These are phyloP conservation scores for Linepithema humile DNA, from an alignment of 1,140 invertebrate species.

Conservation along the genomic window DNA sequence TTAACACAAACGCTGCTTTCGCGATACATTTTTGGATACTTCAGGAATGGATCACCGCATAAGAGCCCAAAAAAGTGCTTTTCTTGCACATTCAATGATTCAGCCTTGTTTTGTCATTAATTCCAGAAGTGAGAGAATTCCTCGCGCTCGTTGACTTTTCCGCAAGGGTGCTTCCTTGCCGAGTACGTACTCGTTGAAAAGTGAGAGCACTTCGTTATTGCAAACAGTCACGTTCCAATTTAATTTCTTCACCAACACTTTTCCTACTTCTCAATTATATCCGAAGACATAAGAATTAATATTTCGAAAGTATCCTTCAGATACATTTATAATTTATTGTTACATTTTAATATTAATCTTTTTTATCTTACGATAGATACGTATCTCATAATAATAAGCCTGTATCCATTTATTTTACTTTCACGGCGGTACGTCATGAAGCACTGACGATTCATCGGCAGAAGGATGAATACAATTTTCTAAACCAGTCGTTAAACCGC, in stretches of 20 bases:
- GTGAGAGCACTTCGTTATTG: constrained; percentile 70
- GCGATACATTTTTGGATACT: neutral
- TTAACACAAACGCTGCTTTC: neutral
- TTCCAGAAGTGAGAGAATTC: neutral
- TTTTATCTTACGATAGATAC: neutral
- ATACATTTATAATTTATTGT: neutral
- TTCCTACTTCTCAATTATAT: neutral
- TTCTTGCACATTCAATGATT: constrained; percentile 73
- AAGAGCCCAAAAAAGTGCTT: constrained; percentile 35
- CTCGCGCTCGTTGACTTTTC: constrained; percentile 66
- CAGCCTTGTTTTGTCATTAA: constrained; percentile 43
- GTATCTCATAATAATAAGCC: neutral
- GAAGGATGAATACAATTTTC: constrained; percentile 26
- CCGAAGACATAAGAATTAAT: neutral
- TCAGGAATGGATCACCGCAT: neutral
- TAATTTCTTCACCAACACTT: constrained; percentile 61
- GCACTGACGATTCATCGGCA: too few relatives aligned
- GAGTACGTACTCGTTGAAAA: constrained; percentile 65
- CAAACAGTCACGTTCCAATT: constrained; percentile 74
- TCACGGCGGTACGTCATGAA: constrained; percentile 4
- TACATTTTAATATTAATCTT: neutral
- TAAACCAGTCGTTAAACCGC: neutral
- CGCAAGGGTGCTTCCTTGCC: constrained; percentile 66
- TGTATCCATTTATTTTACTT: neutral
- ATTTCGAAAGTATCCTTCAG: neutral